phyloP scores from a whole-genome alignment of 2,888 invertebrate species.

The Muscina levida region DNA sequence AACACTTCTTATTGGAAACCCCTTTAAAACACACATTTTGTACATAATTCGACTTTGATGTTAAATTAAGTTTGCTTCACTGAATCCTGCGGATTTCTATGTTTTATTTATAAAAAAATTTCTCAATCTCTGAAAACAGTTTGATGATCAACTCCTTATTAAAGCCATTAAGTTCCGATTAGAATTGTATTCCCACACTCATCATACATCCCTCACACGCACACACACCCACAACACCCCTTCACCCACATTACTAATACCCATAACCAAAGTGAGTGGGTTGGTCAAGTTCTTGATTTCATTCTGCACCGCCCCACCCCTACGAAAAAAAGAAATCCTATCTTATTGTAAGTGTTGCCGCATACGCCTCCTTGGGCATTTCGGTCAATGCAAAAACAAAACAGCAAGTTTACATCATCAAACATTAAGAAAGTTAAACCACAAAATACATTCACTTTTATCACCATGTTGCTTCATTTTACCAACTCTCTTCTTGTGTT shows the following conservation, averaged over 20 bases:
- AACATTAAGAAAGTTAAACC: conserved; percentile 51
- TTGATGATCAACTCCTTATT: too few relatives aligned
- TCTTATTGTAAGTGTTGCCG: conserved; percentile 28
- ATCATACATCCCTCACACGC: not conserved
- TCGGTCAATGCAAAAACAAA: not conserved
- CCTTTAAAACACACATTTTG: too few relatives aligned
- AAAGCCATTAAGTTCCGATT: too few relatives aligned
- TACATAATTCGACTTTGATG: too few relatives aligned
- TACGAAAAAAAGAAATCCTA: conserved; percentile 6
- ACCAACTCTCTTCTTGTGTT: not conserved
- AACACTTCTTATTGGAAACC: too few relatives aligned
- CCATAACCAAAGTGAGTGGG: conserved; percentile 45
- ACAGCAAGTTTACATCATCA: conserved; percentile 37
- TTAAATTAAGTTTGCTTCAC: too few relatives aligned
- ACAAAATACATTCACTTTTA: conserved; percentile 47
- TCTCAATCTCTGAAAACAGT: too few relatives aligned
- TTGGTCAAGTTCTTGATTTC: conserved; percentile 54
- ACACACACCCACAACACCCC: not conserved
- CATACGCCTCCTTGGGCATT: conserved; percentile 33
- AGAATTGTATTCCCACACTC: not conserved
- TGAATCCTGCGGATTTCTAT: too few relatives aligned
- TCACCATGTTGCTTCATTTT: conserved; percentile 21
- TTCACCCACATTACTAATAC: not conserved
- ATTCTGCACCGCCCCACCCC: too few relatives aligned
- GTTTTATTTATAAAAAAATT: too few relatives aligned